These are phyloP conservation scores for Papilio gigon DNA, from an alignment of 2,888 invertebrate species.

Conservation along the genomic window DNA sequence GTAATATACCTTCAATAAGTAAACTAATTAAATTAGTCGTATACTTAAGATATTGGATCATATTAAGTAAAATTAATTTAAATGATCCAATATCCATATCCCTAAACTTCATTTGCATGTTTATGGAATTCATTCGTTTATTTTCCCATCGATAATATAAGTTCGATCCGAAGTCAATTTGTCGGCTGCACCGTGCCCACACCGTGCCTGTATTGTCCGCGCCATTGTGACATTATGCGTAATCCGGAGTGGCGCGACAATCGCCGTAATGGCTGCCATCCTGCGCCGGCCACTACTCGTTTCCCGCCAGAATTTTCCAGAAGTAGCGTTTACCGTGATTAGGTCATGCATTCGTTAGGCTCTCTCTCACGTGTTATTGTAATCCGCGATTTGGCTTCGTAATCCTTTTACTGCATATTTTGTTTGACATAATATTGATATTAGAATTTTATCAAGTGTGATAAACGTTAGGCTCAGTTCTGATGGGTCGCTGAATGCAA, in stretches of 20 bases:
- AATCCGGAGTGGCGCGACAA: constrained; percentile 57
- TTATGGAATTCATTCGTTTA: background rate
- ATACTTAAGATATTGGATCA: too few relatives aligned
- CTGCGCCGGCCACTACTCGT: constrained; percentile 61
- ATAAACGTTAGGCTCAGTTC: background rate
- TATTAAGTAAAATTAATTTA: too few relatives aligned
- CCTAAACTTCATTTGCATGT: background rate
- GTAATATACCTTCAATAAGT: background rate
- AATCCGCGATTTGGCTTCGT: constrained; percentile 8
- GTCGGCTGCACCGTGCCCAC: constrained; percentile 16
- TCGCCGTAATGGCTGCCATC: constrained; percentile 70
- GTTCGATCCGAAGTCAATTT: constrained; percentile 33
- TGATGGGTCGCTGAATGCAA: background rate
- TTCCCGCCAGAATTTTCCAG: constrained; percentile 78
- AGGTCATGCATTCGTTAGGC: constrained; percentile 45
- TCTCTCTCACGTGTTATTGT: constrained; percentile 36
- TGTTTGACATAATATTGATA: background rate
- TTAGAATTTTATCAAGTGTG: background rate
- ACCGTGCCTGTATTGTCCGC: constrained; percentile 32
- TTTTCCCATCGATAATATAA: constrained; percentile 27
- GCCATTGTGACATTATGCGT: constrained; percentile 54
- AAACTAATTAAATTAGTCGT: too few relatives aligned
- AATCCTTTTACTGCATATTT: constrained; percentile 15
- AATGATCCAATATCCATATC: too few relatives aligned
- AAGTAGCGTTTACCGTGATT: constrained; percentile 52